Percentiles rank a stretch among this genome's conserved stretches.
Evolutionary conservation across 2,888 invertebrate species (phyloP).

Genomic region (Apantesis nais): DNA sequence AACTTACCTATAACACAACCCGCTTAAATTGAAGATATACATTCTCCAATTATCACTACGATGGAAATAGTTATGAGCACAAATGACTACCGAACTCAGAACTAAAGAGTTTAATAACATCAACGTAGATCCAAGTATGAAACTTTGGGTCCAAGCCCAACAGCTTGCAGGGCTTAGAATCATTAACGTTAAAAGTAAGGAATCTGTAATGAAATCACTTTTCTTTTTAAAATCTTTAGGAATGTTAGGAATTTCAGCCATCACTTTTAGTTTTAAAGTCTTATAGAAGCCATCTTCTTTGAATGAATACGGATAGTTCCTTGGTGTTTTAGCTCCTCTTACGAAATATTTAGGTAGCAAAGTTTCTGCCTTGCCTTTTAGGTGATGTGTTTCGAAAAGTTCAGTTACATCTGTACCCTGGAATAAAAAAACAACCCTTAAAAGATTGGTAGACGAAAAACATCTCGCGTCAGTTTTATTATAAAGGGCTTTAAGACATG

Average conservation of each 20-base stretch:
- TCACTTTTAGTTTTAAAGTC: constrained; percentile 88
- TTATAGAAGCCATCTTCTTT: constrained; percentile 91
- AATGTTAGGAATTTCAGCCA: constrained; percentile 83
- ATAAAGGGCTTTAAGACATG: neutral
- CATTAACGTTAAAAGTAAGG: constrained; percentile 58
- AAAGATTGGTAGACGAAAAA: neutral
- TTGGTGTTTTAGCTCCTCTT: constrained; percentile 85
- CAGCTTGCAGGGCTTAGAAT: constrained; percentile 61
- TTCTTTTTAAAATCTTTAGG: constrained; percentile 64
- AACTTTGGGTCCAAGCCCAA: constrained; percentile 64
- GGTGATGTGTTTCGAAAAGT: constrained; percentile 87
- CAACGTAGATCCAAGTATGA: constrained; percentile 57
- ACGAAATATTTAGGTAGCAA: constrained; percentile 89
- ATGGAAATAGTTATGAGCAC: constrained; percentile 93
- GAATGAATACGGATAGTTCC: constrained; percentile 91
- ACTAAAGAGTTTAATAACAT: constrained; percentile 58
- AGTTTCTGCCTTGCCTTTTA: constrained; percentile 84
- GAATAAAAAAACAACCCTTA: constrained; percentile 41
- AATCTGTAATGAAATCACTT: constrained; percentile 68
- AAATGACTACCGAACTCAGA: constrained; percentile 77
- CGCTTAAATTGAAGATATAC: constrained; percentile 90
- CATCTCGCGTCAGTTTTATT: neutral
- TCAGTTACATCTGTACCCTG: constrained; percentile 89
- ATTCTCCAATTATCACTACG: constrained; percentile 92
- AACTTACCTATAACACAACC: constrained; percentile 87